Evolutionary conservation across 2,888 invertebrate species (phyloP), one percentile per base, ranked within the genome.

Genomic region (Aspidapion aeneum): DNA sequence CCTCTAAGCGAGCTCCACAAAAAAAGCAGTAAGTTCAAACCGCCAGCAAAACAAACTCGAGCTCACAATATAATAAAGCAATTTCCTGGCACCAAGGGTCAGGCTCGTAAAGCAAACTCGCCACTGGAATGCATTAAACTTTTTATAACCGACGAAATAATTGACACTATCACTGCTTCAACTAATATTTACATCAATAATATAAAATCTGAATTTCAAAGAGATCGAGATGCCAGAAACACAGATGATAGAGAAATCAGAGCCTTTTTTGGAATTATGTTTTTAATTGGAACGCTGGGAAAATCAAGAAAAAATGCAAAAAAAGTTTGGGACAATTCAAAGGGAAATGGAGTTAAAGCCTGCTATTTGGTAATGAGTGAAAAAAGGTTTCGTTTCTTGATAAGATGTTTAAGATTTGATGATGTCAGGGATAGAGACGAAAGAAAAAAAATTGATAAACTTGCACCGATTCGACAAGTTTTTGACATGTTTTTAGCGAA

Each of bases 301-400:
- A 50, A 48, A 19, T 66, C 66, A 21, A 59, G 66, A 58, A 68
- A 67, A 65, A 69, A 70, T 62, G 12, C 61, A 12, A 21, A 59
- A 21, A 60, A 67, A 63, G 50, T 70, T 20, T 67, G 69, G 67
- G 68, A 70, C 57, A 70, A 70, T 52, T 68, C 69, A 19, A 69
- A 63, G 56, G 69, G 70, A 3, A 67, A 55, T 54, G 69, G 68
- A 16, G 49, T 69, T 5, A 66, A 70, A 65, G 51, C 63, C 21
- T 69, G 65, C 57, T 68, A 68, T 54, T 57, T 69, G 9, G 18
- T 64, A 22, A 68, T 67, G 67, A 66, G 63, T 49, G 63, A 64
- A 54, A 66, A 60, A 51, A 21, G 62, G 20, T 66, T 63, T 65
- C 21, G 63, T 59, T 69, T 62, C 59, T 55, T 64, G 16, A 21